phyloP scores from a whole-genome alignment of 2,113 vertebrate species.

The Neolamprologus cancellatus region DNA sequence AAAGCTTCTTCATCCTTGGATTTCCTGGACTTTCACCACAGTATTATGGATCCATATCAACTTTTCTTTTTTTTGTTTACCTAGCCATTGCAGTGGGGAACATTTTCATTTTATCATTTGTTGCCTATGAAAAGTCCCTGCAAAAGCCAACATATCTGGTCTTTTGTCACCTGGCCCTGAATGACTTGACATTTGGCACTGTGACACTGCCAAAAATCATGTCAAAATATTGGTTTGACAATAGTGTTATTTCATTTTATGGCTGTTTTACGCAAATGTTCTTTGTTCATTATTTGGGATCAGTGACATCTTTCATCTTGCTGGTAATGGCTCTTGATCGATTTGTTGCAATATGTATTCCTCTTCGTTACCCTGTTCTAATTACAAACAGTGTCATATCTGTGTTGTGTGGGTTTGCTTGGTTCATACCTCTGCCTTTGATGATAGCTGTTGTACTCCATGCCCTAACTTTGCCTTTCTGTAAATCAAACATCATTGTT shows the following conservation, averaged over 20 bases:
- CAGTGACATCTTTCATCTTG: slow-evolving; percentile 54
- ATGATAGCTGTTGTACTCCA: not conserved
- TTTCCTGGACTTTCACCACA: slow-evolving; percentile 54
- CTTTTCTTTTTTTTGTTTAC: slow-evolving; percentile 44
- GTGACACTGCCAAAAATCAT: slow-evolving; percentile 58
- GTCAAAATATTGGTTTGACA: slow-evolving; percentile 49
- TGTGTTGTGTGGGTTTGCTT: slow-evolving; percentile 35
- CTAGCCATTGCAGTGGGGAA: slow-evolving; percentile 49
- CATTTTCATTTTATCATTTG: slow-evolving; percentile 51
- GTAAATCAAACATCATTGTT: slow-evolving; percentile 56
- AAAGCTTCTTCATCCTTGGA: slow-evolving; percentile 46
- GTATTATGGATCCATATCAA: slow-evolving; percentile 34
- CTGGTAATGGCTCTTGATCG: slow-evolving; percentile 64
- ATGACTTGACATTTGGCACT: slow-evolving; percentile 59
- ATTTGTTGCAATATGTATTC: slow-evolving; percentile 57
- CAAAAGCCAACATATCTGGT: slow-evolving; percentile 66
- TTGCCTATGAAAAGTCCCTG: slow-evolving; percentile 39
- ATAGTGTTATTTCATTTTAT: slow-evolving; percentile 34
- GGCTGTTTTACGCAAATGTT: slow-evolving; percentile 64
- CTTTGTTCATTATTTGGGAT: slow-evolving; percentile 60
- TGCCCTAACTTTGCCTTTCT: slow-evolving; percentile 28
- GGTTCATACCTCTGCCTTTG: slow-evolving; percentile 38
- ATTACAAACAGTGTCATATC: slow-evolving; percentile 48
- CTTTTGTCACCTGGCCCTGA: slow-evolving; percentile 66
- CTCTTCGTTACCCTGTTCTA: slow-evolving; percentile 47